Evolutionary conservation across 2,113 vertebrate genomes (phyloP), one percentile per base, ranked within the genome.

Genomic region (Parus major): DNA sequence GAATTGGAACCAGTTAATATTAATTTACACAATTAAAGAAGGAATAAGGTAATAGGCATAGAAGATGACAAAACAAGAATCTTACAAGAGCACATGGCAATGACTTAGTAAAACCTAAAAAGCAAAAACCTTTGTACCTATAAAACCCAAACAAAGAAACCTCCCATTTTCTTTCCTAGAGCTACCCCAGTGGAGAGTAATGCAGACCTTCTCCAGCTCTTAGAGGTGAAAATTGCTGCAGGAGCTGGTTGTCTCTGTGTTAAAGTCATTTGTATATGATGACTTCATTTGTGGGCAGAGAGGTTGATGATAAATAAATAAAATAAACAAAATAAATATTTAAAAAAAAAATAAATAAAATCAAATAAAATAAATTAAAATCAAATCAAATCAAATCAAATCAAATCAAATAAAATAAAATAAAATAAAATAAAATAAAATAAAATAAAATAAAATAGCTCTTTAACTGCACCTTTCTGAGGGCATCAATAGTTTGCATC

Each of bases 321-420:
- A 88, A 90, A 75, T 12, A 39, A 39, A 39, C 39, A 39, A 39
- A 39, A 39, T 12, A 39, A 39, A 39, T 49, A 86, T 36, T 36
- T 36, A 36, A 36, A 36, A 36, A 36, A 83, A 94, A 92, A 39
- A 83, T 52, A 88, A 90, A 75, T 11, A 39, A 39, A 39, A 39
- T 39, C 9, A 39, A 39, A 39, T 10, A 39, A 39, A 39, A 39
- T 10, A 39, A 39, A 39, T 10, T 49, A 86, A 92, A 88, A 83
- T 49, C 93, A 92, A 83, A 83, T 56, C 90, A 88, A 90, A 36
- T 36, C n/a, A n/a, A n/a, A n/a, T n/a, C n/a, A n/a, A n/a, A n/a
- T n/a, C n/a, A n/a, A n/a, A n/a, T n/a, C n/a, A n/a, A n/a, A 83
- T 44, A 94, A 92, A 39, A 83, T 52, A 92, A 88, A 90, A 75